Evolutionary conservation across 1,140 invertebrate genomes (phyloP).

Genomic region (Branchinecta lynchi): DNA sequence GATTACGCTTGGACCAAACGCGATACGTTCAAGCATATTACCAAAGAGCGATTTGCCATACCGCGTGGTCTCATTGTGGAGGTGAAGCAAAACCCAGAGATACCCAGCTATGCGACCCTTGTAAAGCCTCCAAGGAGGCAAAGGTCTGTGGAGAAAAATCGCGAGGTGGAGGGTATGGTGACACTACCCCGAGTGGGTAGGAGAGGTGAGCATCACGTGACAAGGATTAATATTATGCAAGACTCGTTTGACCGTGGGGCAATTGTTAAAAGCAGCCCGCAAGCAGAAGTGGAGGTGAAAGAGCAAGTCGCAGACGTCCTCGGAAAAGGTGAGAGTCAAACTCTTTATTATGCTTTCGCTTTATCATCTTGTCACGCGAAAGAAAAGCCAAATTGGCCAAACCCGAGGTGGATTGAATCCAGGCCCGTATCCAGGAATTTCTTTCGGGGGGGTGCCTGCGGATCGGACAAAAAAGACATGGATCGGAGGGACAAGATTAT

Average conservation of each 20-base stretch:
- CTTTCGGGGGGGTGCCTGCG: no score
- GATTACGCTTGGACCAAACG: not conserved
- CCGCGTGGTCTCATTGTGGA: not conserved
- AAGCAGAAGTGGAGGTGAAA: no score
- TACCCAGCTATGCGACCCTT: not conserved
- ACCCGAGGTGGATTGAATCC: no score
- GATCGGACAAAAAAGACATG: no score
- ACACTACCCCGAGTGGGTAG: not conserved
- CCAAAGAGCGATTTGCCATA: not conserved
- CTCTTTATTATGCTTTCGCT: no score
- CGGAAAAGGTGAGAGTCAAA: no score
- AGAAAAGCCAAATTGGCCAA: no score
- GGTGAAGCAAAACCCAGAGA: not conserved
- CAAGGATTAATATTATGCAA: constrained; percentile 4
- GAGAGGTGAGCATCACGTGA: not conserved
- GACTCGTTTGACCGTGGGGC: not conserved
- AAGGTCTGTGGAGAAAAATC: not conserved
- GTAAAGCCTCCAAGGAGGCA: not conserved
- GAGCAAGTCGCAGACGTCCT: no score
- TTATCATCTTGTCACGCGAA: no score
- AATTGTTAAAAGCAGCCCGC: not conserved
- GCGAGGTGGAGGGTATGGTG: not conserved
- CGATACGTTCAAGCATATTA: constrained; percentile 1
- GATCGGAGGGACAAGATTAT: no score
- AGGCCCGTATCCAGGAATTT: no score